These are phyloP conservation scores for Trogon surrucura DNA, from an alignment of 2,113 vertebrate genomes.

Conservation along the genomic window DNA sequence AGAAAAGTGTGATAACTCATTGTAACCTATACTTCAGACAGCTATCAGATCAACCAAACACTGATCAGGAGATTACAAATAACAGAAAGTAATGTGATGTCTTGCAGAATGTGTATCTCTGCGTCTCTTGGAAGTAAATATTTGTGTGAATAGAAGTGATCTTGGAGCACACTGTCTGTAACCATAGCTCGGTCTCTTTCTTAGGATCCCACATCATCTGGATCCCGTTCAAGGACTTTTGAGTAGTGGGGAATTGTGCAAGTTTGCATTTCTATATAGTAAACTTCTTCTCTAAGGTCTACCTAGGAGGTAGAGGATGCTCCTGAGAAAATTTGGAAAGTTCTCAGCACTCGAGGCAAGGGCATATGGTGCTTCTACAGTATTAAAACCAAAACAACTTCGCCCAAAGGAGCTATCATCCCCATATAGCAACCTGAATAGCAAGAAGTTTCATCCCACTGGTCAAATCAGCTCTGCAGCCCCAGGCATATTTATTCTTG, in stretches of 20 bases:
- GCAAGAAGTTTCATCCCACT: not conserved
- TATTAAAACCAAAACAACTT: not conserved
- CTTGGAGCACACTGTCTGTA: not conserved
- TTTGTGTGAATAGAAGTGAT: not conserved
- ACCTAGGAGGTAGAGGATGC: not conserved
- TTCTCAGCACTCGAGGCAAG: not conserved
- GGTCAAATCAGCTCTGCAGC: not conserved
- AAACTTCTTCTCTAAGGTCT: not conserved
- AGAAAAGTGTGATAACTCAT: slow-evolving; percentile 39
- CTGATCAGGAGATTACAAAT: not conserved
- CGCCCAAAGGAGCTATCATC: not conserved
- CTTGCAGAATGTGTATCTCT: not conserved
- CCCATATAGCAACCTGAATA: not conserved
- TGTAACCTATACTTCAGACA: slow-evolving; percentile 15
- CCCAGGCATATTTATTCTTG: not conserved
- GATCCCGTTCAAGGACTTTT: not conserved
- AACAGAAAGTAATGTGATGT: not conserved
- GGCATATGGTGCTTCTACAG: not conserved
- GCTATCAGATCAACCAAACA: slow-evolving; percentile 22
- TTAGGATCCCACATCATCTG: not conserved
- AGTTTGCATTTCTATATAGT: not conserved
- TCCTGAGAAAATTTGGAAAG: not conserved
- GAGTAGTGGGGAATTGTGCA: not conserved
- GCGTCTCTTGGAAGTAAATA: not conserved
- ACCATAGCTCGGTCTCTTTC: not conserved